Base-by-base conservation (phyloP, 2,888 invertebrate genomes). In the Apotomis capreana region DNA sequence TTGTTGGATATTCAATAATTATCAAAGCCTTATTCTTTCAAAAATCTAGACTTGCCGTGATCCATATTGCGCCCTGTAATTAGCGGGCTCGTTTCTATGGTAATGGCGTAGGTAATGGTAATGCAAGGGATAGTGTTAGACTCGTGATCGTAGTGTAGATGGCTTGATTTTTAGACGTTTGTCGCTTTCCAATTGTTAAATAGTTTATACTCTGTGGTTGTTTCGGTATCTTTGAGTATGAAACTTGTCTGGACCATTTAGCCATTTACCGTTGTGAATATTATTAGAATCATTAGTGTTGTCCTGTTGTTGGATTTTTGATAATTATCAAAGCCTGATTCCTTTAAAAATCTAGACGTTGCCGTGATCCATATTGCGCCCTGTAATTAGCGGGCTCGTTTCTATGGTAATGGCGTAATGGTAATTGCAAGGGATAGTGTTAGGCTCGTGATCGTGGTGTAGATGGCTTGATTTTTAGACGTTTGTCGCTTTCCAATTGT, bases 371-470 rank as follows among this genome's bases (percentile, higher is more conserved):
- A 51, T 5, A 59, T 68, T 36, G 49, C 58, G 67, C 51, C 67
- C 59, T 68, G 67, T 68, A 26, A 68, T 68, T 58, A 37, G 58
- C 58, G 57, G 65, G 49, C 67, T 68, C 67, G 67, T 68, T 68
- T 68, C 57, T 68, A 68, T 68, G 67, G 57, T 68, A 68, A 68
- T 68, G 46, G 26, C 2, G 57, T 68, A 68, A 68, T 68, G 46
- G 26, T 26, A 26, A 26, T 26, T 26, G 26, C 26, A 26, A 26
- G 26, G 26, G 58, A n/a, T 36, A 57, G 65, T 51, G 67, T 68
- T 68, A 68, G 67, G 51, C 36, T 58, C 58, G 58, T 68, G 59
- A 51, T 68, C 58, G 58, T 13, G 58, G n/a, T 67, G 26, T 67
- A 67, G 67, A 58, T 68, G 67, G 58, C 59, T 68, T 59, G 6